Evolutionary conservation across 23 tunicate genomes (phyloP), one percentile per base, ranked within the genome.

Genomic region (Styela plicata): DNA sequence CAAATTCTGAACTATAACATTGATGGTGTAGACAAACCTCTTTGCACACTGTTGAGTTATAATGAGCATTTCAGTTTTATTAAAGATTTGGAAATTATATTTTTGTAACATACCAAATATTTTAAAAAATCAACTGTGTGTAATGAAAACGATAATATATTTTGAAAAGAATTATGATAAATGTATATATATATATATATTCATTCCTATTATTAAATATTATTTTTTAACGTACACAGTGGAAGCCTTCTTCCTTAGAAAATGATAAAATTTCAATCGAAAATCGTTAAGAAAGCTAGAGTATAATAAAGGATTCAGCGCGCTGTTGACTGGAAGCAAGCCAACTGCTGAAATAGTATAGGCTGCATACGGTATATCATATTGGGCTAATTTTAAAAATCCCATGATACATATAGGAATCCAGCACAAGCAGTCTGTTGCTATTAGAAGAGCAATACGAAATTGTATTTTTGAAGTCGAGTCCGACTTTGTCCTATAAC

Each of bases 401-500:
- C 87, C 80, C 87, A 91, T 86, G 3, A 91, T 52, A 62, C 97
- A 91, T 16, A 91, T 83, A 2, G 97, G 97, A 63, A 86, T 34
- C 97, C 97, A 91, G 71, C 97, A 91, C 16, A 69, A 75, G 64
- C 90, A 91, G 61, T 91, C 97, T 10, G 97, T 91, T 21, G 80
- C 80, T 0, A 91, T 81, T 63, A 91, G 73, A 1, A 91, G 82
- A 0, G 90, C 87, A 63, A 91, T 85, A 21, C 97, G 90, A 5
- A 78, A 78, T 32, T 91, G 97, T 82, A 91, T 91, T 37, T 82
- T 87, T 22, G 36, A 44, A 2, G 63, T 57, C 18, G 34, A 74
- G 31, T 77, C 36, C 2, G 63, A 2, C 20, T 74, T n/a, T 24
- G 24, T 63, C 1, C 32, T 69, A 63, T 19, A 24, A 7, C 34